A percentile compares a stretch with the other conserved stretches of the same genome.
phyloP scores from a whole-genome alignment of 2,113 vertebrate species.

The Carollia perspicillata region DNA sequence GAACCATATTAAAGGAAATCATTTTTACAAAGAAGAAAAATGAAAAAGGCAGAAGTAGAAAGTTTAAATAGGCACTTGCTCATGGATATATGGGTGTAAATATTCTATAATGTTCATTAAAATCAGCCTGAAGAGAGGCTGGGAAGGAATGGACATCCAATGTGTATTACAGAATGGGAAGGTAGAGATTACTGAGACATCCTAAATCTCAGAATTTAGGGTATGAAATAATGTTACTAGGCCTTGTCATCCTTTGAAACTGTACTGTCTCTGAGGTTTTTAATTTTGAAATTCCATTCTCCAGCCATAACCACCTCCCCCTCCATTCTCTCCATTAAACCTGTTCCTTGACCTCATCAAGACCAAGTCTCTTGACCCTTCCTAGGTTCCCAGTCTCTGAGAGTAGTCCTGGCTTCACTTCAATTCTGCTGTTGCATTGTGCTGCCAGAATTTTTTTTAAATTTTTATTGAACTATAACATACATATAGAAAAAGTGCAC shows the following conservation, averaged over 20 bases:
- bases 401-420: background rate
- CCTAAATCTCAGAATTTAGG: background rate
- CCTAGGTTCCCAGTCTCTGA: background rate
- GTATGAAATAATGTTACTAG: background rate
- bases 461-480: background rate
- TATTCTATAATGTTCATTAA: background rate
- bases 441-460: background rate
- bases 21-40: conserved; percentile 7
- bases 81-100: background rate
- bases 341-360: conserved; percentile 1
- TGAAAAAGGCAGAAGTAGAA: background rate
- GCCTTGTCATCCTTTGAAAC: conserved; percentile 14
- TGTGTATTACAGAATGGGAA: background rate
- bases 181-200: background rate
- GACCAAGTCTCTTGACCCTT: background rate
- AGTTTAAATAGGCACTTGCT: background rate
- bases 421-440: background rate
- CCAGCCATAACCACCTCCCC: background rate
- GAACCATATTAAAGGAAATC: background rate
- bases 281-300: conserved; percentile 21
- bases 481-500: background rate
- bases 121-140: background rate
- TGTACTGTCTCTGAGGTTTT: background rate
- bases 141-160: background rate
- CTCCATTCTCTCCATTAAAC: background rate